phyloP scores from a whole-genome alignment of 2,888 invertebrate genomes.

The Hedychridium roseum region DNA sequence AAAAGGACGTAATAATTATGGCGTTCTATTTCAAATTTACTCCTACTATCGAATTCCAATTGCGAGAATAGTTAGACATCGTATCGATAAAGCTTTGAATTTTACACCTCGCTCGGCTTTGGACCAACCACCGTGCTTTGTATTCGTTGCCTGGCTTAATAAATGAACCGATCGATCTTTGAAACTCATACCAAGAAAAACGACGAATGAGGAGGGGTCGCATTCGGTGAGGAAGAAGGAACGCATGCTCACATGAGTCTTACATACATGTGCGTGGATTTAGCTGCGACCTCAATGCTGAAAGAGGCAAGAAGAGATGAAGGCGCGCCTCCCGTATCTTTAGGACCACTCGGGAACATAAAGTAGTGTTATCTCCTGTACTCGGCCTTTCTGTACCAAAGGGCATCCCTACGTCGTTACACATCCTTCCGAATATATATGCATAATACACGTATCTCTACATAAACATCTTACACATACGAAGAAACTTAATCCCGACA shows the following conservation, averaged over 20 bases:
- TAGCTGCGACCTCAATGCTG: constrained; percentile 7
- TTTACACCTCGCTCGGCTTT: no score
- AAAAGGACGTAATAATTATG: no score
- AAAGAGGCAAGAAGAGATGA: constrained; percentile 18
- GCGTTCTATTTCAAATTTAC: no score
- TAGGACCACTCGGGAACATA: constrained; percentile 52
- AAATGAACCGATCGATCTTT: constrained; percentile 35
- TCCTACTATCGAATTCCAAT: no score
- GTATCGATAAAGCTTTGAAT: no score
- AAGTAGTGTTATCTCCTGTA: constrained; percentile 52
- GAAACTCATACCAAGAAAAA: constrained; percentile 5
- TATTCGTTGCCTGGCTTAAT: constrained; percentile 23
- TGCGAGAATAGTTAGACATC: no score
- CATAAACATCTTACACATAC: no score
- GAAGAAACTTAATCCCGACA: no score
- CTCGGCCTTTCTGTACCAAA: constrained; percentile 24
- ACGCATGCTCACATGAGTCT: constrained; percentile 12
- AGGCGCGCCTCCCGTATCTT: constrained; percentile 47
- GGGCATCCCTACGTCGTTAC: constrained; percentile 22
- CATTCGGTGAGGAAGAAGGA: constrained; percentile 3
- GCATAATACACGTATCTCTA: no score
- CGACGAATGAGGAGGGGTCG: no score
- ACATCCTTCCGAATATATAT: no score
- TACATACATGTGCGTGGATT: constrained; percentile 16
- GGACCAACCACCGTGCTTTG: no score